Evolutionary conservation across 2,797 vertebrate genomes (phyloP).

Genomic region (Leuciscus waleckii): DNA sequence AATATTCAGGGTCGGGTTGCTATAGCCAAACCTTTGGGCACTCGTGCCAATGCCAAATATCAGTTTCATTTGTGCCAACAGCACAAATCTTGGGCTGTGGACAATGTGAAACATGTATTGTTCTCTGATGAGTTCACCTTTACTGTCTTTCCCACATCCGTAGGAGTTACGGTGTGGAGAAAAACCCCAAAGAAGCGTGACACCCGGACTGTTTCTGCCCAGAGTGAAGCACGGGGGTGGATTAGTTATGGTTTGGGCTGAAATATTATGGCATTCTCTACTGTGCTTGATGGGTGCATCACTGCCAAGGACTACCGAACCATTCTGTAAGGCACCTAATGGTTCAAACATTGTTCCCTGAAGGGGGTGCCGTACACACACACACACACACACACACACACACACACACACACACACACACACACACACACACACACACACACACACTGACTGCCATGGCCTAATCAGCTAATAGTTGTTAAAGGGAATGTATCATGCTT

Average conservation of each 20-base stretch:
- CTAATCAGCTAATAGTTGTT: slow-evolving; percentile 39
- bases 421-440: neutral
- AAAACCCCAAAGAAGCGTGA: neutral
- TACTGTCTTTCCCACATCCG: too few relatives aligned
- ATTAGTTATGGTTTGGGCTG: neutral
- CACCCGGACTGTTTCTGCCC: neutral
- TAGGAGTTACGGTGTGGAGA: too few relatives aligned
- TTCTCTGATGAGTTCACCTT: neutral
- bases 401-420: neutral
- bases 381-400: neutral
- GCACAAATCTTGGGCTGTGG: neutral
- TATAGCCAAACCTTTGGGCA: too few relatives aligned
- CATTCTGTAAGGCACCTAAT: neutral
- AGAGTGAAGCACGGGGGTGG: neutral
- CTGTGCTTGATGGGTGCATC: too few relatives aligned
- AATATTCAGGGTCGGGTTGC: neutral
- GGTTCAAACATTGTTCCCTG: neutral
- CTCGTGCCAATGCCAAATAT: too few relatives aligned
- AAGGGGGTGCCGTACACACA: neutral
- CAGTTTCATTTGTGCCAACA: neutral
- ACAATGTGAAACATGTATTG: too few relatives aligned
- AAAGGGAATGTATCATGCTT: slow-evolving; percentile 21
- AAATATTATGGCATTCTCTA: neutral
- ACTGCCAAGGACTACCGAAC: too few relatives aligned
- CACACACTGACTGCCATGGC: neutral